A percentile compares a stretch with the other conserved stretches of the same genome.
phyloP scores from a whole-genome alignment of 2,797 vertebrate genomes.

The Hylomyscus alleni region DNA sequence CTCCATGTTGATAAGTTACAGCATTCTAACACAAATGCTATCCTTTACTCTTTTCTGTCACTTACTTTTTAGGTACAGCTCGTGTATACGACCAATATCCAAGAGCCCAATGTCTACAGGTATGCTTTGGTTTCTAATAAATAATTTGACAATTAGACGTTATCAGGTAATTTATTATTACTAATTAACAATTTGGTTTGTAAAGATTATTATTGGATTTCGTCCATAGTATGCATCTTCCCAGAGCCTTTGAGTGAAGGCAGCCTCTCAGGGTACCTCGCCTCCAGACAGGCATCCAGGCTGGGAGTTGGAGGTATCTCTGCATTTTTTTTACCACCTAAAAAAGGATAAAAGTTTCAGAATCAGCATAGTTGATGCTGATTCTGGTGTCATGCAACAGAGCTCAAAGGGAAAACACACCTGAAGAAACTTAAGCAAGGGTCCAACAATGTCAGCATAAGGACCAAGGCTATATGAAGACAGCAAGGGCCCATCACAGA shows the following conservation, averaged over 20 bases:
- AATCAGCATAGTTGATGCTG: neutral
- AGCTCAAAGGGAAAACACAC: slow-evolving; percentile 15
- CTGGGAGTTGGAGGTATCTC: neutral
- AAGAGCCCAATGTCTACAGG: slow-evolving; percentile 73
- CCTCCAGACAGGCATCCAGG: neutral
- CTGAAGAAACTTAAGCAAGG: slow-evolving; percentile 23
- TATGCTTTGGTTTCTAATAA: slow-evolving; percentile 62
- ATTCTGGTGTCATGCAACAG: neutral
- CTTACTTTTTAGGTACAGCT: slow-evolving; percentile 70
- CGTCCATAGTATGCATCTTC: neutral
- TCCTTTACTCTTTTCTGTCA: slow-evolving; percentile 39
- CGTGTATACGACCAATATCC: slow-evolving; percentile 33
- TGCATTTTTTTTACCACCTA: neutral
- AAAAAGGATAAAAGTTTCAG: neutral
- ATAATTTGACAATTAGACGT: slow-evolving; percentile 1
- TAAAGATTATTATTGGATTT: neutral
- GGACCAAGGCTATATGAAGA: neutral
- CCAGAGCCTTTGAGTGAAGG: neutral
- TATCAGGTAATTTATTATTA: neutral
- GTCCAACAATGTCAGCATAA: neutral
- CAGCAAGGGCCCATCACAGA: neutral
- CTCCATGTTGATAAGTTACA: neutral
- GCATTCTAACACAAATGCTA: neutral
- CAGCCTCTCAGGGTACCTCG: neutral
- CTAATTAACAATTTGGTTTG: neutral